phyloP scores from a whole-genome alignment of 2,797 vertebrate species.

The Numenius phaeopus region DNA sequence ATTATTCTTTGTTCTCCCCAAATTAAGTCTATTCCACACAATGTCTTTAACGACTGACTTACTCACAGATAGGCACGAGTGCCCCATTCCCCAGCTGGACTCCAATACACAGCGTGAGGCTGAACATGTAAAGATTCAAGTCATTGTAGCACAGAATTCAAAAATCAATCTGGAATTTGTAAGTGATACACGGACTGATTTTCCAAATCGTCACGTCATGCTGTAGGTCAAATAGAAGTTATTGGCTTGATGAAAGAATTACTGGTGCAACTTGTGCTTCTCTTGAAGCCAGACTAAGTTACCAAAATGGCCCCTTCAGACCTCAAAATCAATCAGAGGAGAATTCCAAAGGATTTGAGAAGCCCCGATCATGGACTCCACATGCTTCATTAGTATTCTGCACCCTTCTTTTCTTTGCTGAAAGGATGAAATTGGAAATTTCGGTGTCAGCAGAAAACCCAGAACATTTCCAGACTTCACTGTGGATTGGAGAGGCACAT shows the following conservation, averaged over 20 bases:
- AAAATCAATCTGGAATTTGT: neutral
- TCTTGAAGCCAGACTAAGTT: neutral
- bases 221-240: neutral
- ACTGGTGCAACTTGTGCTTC: neutral
- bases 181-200: neutral
- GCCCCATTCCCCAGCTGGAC: neutral
- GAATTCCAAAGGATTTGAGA: neutral
- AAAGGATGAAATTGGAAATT: neutral
- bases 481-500: neutral
- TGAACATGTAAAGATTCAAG: neutral
- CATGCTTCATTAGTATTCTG: neutral
- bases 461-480: neutral
- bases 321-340: neutral
- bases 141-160: neutral
- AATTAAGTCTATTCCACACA: neutral
- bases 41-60: neutral
- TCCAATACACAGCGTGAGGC: rapidly evolving
- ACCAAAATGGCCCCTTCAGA: neutral
- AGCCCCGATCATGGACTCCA: neutral
- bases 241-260: neutral
- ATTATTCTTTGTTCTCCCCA: neutral
- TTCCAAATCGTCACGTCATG: neutral
- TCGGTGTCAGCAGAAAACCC: neutral
- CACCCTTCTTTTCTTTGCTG: neutral
- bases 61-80: rapidly evolving